A percentile compares a stretch with the other conserved stretches of the same genome.
phyloP scores from a whole-genome alignment of 2,797 vertebrate species.

The Ceryle rudis region DNA sequence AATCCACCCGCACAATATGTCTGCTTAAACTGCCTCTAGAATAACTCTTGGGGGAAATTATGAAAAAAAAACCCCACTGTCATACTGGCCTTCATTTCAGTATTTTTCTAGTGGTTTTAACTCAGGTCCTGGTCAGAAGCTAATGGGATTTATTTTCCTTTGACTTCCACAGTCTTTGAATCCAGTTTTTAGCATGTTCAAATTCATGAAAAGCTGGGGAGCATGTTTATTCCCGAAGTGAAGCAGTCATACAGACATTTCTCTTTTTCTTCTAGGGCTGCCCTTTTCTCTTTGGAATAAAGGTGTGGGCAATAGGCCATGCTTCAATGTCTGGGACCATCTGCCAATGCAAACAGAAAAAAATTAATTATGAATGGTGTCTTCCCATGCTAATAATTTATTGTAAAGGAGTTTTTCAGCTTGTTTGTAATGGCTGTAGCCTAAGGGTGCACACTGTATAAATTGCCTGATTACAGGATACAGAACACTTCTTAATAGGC shows the following conservation, averaged over 20 bases:
- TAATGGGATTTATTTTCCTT: not conserved
- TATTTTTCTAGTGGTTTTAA: not conserved
- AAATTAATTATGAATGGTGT: slow-evolving; percentile 83
- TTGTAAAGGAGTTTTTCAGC: slow-evolving; percentile 90
- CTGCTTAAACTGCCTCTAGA: not conserved
- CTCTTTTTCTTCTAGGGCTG: slow-evolving; percentile 37
- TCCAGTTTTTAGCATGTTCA: not conserved
- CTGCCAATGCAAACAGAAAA: slow-evolving; percentile 77
- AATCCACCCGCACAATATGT: not conserved
- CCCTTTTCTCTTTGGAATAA: slow-evolving; percentile 61
- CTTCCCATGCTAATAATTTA: slow-evolving; percentile 84
- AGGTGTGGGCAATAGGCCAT: slow-evolving; percentile 67
- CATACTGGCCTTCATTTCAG: not conserved
- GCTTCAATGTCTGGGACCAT: slow-evolving; percentile 77
- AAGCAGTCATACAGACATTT: not conserved
- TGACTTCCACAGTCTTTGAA: not conserved
- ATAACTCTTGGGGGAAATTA: not conserved
- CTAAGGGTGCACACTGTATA: slow-evolving; percentile 84
- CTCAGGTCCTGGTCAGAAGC: not conserved
- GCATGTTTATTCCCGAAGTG: slow-evolving; percentile 25
- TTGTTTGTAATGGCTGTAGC: slow-evolving; percentile 84
- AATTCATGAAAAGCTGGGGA: not conserved
- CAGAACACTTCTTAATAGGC: slow-evolving; percentile 85
- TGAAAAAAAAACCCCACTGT: no score
- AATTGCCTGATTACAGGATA: slow-evolving; percentile 97